Conservation (phyloP, 2,113 vertebrate genomes). For the Motacilla tschutschensis region DNA sequence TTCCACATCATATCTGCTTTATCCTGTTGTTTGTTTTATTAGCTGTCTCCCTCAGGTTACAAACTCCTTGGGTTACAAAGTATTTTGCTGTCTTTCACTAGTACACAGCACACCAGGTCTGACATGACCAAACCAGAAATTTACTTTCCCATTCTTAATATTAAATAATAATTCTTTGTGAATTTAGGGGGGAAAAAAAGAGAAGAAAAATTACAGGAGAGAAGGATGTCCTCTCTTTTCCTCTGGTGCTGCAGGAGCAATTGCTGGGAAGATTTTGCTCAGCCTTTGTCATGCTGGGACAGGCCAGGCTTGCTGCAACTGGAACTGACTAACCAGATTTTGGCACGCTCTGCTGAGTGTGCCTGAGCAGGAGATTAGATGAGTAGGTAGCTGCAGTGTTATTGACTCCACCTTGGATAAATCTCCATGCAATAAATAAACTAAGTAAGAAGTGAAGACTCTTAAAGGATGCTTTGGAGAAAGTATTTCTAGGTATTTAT, state of each 20-base stretch:
- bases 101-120: fast-evolving
- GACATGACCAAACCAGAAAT: neutral
- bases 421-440: neutral
- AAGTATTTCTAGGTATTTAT: neutral
- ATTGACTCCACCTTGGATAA: slow-evolving; percentile 28
- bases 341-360: neutral
- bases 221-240: neutral
- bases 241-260: neutral
- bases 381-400: slow-evolving; percentile 13
- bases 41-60: neutral
- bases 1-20: neutral
- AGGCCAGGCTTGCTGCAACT: neutral
- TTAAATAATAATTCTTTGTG: neutral
- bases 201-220: neutral
- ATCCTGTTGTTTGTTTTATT: neutral
- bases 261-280: neutral
- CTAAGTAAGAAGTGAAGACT: neutral
- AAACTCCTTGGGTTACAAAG: neutral
- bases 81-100: neutral
- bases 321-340: neutral
- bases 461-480: neutral
- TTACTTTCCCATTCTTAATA: neutral
- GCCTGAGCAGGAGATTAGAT: neutral
- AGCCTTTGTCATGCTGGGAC: neutral
- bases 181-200: fast-evolving